Evolutionary conservation across 2,797 vertebrate species (phyloP), one percentile per base, ranked within the genome.

Genomic region (Nothura maculosa): DNA sequence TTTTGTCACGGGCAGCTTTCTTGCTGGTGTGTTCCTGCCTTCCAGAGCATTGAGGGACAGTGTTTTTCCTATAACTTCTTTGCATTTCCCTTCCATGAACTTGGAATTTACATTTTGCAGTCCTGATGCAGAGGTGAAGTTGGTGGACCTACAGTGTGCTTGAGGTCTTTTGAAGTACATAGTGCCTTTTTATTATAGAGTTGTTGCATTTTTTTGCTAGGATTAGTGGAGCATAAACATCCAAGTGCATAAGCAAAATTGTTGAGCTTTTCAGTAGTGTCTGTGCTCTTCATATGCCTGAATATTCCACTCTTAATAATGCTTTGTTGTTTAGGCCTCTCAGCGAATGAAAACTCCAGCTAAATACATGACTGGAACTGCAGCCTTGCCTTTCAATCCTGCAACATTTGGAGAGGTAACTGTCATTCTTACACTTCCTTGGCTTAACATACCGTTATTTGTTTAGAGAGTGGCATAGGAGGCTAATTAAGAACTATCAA

Each of bases 281-380:
- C 7, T 90, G 63, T 81, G 38, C 43, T 52, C 3, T 61, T 87
- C 10, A 13, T 10, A 32, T 2, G 13, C 68, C 66, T 88, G 45
- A 66, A 6, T 55, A 17, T 70, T 87, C 38, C 6, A 12, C 27
- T 90, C 43, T 77, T 88, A 80, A 94, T 87, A 28, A 28, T 77
- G 81, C 16, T 66, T 68, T 86, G 82, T 92, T 97, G 67, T 62
- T 93, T 96, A 99, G 99, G 99, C 99, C 38, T 98, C 98, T 77
- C 98, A 99, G 96, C 98, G 99, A 94, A 99, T 99, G 97, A 99
- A 99, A 97, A 99, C 99, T 69, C 98, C 99, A 57, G 99, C 98
- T 48, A 99, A 99, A 95, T 99, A 99, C 77, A 98, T 98, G 82
- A 98, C 99, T 36, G 99, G 99, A 95, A 99, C 99, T 52, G 97